Evolutionary conservation across 1,140 invertebrate genomes (phyloP), one percentile per base, ranked within the genome.

Genomic region (Caenorhabditis inopinata): DNA sequence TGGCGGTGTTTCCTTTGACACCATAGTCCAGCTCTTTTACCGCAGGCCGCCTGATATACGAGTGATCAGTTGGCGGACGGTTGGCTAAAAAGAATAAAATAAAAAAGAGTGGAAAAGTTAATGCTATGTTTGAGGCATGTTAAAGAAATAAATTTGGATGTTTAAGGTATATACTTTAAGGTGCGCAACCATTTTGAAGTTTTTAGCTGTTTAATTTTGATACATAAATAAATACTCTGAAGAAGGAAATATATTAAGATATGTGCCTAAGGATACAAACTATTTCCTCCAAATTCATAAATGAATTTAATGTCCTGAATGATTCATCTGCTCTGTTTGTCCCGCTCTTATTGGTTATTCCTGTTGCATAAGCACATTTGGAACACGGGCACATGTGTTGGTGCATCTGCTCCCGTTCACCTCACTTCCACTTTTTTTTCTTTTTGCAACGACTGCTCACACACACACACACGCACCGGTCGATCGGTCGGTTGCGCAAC

Each of bases 321-420:
- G 51, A 58, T 14, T 58, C 18, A 21, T 58, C 51, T 16, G n/a
- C n/a, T 16, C 18, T 21, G n/a, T 68, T 38, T 16, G 25, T n/a
- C n/a, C 32, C 58, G 58, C 38, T n/a, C n/a, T n/a, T n/a, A n/a
- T n/a, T n/a, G n/a, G n/a, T n/a, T n/a, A n/a, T 68, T 68, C 58
- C 58, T 68, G 58, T 68, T 68, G 38, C 58, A 68, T 68, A 68
- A 68, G 58, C 58, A n/a, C 58, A 29, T 68, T 35, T 68, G 23
- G 58, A 68, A 68, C 58, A 32, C 32, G 58, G 23, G 27, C 58
- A 68, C 58, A 68, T 32, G 38, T 68, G 58, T 68, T 68, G 58
- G 58, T 68, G 38, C 58, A 68, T 68, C 58, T 68, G 58, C 58
- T 68, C 58, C 38, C 38, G 38, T 42, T 7, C 14, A 42, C 38